Base-by-base conservation (phyloP, 1,140 invertebrate genomes). In the Temnothorax nylanderi region DNA sequence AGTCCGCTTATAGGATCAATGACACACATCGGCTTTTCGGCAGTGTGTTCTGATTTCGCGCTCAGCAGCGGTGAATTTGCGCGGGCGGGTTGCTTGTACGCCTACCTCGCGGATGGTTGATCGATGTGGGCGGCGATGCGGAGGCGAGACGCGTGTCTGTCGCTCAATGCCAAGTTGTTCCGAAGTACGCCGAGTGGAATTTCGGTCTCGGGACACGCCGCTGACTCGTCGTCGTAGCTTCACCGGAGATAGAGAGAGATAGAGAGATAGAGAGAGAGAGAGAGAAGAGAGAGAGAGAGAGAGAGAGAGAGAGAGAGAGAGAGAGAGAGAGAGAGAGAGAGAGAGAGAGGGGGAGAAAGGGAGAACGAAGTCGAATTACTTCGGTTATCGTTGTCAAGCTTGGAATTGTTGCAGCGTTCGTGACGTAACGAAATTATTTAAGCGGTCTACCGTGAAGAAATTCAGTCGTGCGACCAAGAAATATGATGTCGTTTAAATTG, bases 101-200 rank as follows among this genome's bases (percentile, higher is more conserved):
- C 51, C 49, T 44, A 37, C 54, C 54, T 47, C 49, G 49, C 69
- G 69, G 56, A 84, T 84, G 80, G 69, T 84, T 84, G 80, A 84
- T 84, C 69, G 80, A 84, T 84, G 80, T 71, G 65, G 65, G 78
- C 78, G 78, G 65, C 34, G 78, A 72, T 72, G 51, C 51, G 69
- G 56, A 84, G 54, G 51, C 80, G 44, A 84, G 80, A 84, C 80
- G 80, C 80, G 80, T 84, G 80, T 84, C 80, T 84, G 80, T 84
- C 80, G 80, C 80, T 84, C 80, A 84, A 84, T 84, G 80, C 80
- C 80, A 84, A 84, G 80, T 84, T 84, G 80, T 84, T 84, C 60
- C 54, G 26, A 84, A 84, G 80, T 84, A 84, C 80, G 56, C 80
- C 80, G 71, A 84, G 80, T 84, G 80, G 80, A 84, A 84, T 84